Percentiles rank a stretch among this genome's conserved stretches.
Conservation (phyloP, 2,113 vertebrate genomes). For the Pomatorhinus ruficollis region DNA sequence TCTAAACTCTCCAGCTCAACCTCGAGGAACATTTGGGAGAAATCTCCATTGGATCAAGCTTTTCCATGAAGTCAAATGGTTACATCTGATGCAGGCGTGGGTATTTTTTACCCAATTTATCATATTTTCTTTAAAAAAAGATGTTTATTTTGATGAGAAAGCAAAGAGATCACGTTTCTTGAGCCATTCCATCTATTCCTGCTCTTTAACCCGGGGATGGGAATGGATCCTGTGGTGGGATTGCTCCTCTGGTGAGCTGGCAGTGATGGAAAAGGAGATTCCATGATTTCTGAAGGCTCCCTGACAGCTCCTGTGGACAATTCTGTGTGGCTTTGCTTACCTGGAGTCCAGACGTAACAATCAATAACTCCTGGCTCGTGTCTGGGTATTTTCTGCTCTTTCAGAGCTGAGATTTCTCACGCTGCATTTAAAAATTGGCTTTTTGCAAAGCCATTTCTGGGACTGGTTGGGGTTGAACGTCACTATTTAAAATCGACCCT, state of each 20-base stretch:
- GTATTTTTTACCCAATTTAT: not conserved
- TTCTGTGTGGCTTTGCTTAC: not conserved
- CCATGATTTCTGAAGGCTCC: not conserved
- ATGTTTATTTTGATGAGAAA: not conserved
- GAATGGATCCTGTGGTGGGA: not conserved
- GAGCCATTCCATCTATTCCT: not conserved
- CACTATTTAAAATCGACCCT: not conserved
- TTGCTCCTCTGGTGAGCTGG: not conserved
- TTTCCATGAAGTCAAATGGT: rapidly evolving
- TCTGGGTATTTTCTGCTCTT: not conserved
- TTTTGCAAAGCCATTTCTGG: not conserved
- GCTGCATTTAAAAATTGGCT: not conserved
- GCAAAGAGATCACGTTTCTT: rapidly evolving
- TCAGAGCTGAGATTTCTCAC: not conserved
- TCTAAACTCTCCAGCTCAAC: not conserved
- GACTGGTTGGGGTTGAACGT: not conserved
- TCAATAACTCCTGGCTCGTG: not conserved
- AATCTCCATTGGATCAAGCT: not conserved
- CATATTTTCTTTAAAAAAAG: no score
- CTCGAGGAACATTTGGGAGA: not conserved
- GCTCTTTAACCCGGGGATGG: not conserved
- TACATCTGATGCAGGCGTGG: rapidly evolving
- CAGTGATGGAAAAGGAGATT: not conserved
- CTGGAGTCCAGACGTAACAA: not conserved
- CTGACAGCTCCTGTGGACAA: not conserved